Conservation (phyloP, 2,113 vertebrate genomes). For the Percina caprodes region DNA sequence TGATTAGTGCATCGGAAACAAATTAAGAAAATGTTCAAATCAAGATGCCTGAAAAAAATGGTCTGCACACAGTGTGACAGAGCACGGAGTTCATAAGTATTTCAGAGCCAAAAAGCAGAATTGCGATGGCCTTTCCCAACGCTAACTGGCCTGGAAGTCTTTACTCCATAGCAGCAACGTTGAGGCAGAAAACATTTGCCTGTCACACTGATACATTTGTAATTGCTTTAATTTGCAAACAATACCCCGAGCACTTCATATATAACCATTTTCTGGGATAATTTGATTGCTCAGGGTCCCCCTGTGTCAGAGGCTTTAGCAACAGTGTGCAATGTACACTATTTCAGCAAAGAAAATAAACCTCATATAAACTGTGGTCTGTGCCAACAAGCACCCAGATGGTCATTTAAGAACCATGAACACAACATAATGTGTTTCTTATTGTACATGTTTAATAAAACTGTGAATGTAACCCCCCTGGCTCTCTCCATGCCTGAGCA, state of each 20-base stretch:
- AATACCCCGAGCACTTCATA: slow-evolving; percentile 68
- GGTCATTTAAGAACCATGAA: slow-evolving; percentile 76
- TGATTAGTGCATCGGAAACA: neutral
- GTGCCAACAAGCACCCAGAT: slow-evolving; percentile 73
- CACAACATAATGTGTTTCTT: slow-evolving; percentile 69
- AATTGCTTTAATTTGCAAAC: slow-evolving; percentile 74
- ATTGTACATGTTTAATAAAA: slow-evolving; percentile 70
- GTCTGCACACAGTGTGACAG: neutral
- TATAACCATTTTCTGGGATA: slow-evolving; percentile 70
- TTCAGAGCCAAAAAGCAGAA: slow-evolving; percentile 38
- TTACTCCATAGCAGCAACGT: slow-evolving; percentile 36
- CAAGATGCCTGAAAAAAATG: neutral
- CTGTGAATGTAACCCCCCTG: slow-evolving; percentile 42
- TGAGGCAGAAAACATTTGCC: slow-evolving; percentile 26
- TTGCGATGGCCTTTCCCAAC: slow-evolving; percentile 43
- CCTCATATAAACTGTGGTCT: slow-evolving; percentile 59
- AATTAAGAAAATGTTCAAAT: slow-evolving; percentile 22
- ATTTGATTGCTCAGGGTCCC: slow-evolving; percentile 64
- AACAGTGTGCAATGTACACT: slow-evolving; percentile 56
- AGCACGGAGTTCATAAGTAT: slow-evolving; percentile 32
- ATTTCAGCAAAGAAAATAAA: slow-evolving; percentile 74
- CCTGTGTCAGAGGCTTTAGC: slow-evolving; percentile 52
- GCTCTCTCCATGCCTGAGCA: slow-evolving; percentile 32
- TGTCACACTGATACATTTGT: slow-evolving; percentile 59
- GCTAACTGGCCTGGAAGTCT: slow-evolving; percentile 50